These are phyloP conservation scores for Eremobia ochroleuca DNA, from an alignment of 2,888 invertebrate species.

Conservation along the genomic window DNA sequence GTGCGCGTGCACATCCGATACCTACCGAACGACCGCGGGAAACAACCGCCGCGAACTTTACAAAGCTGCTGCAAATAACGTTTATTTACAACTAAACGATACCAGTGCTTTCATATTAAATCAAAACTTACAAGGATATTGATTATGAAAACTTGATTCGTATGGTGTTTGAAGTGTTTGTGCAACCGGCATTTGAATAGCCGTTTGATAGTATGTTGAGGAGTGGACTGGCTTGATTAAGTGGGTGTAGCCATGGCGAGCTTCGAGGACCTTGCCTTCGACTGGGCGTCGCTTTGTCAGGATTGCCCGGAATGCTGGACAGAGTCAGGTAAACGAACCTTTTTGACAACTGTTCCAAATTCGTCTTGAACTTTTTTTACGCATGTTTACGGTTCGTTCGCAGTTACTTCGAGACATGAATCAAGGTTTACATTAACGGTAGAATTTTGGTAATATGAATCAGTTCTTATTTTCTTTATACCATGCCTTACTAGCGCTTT, in stretches of 20 bases:
- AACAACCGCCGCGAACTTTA: slow-evolving; percentile 75
- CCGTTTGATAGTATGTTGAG: slow-evolving; percentile 77
- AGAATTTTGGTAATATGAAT: slow-evolving; percentile 34
- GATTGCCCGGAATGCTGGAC: slow-evolving; percentile 92
- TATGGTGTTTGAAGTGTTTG: slow-evolving; percentile 80
- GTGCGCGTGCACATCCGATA: slow-evolving; percentile 81
- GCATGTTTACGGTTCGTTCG: slow-evolving; percentile 47
- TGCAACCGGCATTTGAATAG: slow-evolving; percentile 72
- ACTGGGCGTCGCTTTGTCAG: slow-evolving; percentile 92
- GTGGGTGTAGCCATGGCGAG: slow-evolving; percentile 91
- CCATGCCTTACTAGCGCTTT: slow-evolving; percentile 24
- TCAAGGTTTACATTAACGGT: slow-evolving; percentile 17
- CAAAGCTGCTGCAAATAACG: slow-evolving; percentile 66
- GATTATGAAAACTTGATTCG: slow-evolving; percentile 63
- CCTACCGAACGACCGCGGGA: slow-evolving; percentile 68
- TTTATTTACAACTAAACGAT: slow-evolving; percentile 71
- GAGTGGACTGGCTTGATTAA: slow-evolving; percentile 76
- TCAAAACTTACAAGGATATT: slow-evolving; percentile 51
- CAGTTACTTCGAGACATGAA: slow-evolving; percentile 27
- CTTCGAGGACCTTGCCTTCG: slow-evolving; percentile 92
- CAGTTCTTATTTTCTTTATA: slow-evolving; percentile 27
- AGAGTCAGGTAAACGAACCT: slow-evolving; percentile 90
- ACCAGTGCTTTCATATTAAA: slow-evolving; percentile 57
- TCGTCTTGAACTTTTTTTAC: slow-evolving; percentile 41
- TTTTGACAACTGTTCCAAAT: slow-evolving; percentile 36